Percentiles rank a stretch among this genome's conserved stretches.
These are phyloP conservation scores for Leucoraja ocellata DNA, from an alignment of 2,797 vertebrate species.

Conservation along the genomic window DNA sequence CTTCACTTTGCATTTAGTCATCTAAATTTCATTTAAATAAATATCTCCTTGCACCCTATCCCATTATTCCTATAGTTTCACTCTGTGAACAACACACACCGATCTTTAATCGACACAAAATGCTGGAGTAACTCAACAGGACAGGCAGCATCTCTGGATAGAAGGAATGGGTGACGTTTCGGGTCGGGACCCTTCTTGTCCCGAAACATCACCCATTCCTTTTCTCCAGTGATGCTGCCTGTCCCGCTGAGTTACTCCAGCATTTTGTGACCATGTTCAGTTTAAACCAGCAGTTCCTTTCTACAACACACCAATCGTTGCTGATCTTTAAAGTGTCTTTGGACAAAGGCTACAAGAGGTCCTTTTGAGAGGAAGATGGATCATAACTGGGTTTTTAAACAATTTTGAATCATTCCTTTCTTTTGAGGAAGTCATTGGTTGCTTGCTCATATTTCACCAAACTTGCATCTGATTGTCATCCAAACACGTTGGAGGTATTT, in stretches of 20 bases:
- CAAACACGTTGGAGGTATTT: background rate
- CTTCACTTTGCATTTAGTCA: too few species aligned
- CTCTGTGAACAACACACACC: background rate
- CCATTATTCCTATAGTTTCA: background rate
- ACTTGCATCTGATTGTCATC: background rate
- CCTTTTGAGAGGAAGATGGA: background rate
- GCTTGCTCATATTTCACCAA: background rate
- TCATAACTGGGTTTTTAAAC: background rate
- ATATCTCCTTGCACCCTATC: background rate
- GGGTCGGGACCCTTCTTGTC: too few species aligned
- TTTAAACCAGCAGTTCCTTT: too few species aligned
- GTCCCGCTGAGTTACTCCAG: too few species aligned
- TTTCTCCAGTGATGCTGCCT: too few species aligned
- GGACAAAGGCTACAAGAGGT: background rate
- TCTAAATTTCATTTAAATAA: background rate
- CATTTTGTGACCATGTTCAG: too few species aligned
- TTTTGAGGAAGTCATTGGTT: background rate
- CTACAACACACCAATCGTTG: background rate
- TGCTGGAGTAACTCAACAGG: too few species aligned
- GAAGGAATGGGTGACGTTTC: too few species aligned
- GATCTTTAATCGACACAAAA: background rate
- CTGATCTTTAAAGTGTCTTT: background rate
- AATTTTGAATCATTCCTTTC: background rate
- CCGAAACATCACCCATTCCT: too few species aligned
- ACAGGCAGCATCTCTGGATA: too few species aligned